Percentiles rank a stretch among this genome's conserved stretches.
phyloP scores from a whole-genome alignment of 2,888 invertebrate genomes.

The Willowsia nigromaculata region DNA sequence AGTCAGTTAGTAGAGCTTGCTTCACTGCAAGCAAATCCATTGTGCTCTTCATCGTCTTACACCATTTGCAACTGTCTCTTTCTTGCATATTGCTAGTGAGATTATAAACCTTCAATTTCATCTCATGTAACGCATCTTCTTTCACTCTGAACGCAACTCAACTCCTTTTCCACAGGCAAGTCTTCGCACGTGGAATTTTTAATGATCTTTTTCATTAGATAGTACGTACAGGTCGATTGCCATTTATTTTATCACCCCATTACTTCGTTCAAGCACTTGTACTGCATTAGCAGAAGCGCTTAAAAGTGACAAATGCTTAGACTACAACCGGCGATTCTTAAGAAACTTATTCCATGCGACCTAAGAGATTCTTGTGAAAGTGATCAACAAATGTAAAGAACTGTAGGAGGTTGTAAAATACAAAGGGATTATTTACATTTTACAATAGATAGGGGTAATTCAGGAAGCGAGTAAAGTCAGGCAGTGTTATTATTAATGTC shows the following conservation, averaged over 20 bases:
- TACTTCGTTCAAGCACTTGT: too few relatives aligned
- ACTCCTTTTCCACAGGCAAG: neutral
- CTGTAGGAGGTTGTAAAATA: neutral
- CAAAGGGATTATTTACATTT: too few relatives aligned
- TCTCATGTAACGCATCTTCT: neutral
- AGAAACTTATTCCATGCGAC: neutral
- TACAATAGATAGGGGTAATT: too few relatives aligned
- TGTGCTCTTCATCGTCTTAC: slow-evolving; percentile 30
- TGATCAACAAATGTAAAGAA: neutral
- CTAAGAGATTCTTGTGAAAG: neutral
- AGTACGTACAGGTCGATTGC: too few relatives aligned
- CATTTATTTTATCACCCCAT: too few relatives aligned
- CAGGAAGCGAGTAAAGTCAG: neutral
- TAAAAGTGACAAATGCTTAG: neutral
- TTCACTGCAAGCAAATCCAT: slow-evolving; percentile 36
- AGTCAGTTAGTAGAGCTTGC: slow-evolving; percentile 45
- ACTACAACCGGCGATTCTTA: neutral
- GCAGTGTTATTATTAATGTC: neutral
- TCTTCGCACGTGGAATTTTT: neutral
- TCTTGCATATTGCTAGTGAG: neutral
- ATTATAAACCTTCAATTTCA: slow-evolving; percentile 1
- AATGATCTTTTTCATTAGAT: neutral
- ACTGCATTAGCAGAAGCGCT: too few relatives aligned
- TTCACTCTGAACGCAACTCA: neutral
- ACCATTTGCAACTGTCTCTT: neutral